Percentiles rank a stretch among this genome's conserved stretches.
Evolutionary conservation across 2,113 vertebrate species (phyloP).

Genomic region (Rhabdomys dilectus): DNA sequence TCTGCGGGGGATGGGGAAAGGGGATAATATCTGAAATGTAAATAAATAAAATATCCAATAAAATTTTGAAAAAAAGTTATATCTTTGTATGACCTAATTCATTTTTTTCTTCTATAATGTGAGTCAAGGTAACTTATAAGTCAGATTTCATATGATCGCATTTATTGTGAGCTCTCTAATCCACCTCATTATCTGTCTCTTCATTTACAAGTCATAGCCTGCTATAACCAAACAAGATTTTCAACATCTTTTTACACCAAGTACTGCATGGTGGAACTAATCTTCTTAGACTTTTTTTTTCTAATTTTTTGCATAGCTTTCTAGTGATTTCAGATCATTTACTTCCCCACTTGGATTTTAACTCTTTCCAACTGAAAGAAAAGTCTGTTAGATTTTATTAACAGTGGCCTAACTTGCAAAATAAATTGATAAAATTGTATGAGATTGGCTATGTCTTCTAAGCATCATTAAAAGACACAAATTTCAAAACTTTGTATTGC

Average conservation of each 20-base stretch:
- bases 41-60: too few species aligned
- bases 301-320: background rate
- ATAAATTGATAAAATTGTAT: background rate
- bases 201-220: background rate
- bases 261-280: background rate
- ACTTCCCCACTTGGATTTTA: conserved; percentile 12
- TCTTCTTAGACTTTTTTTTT: background rate
- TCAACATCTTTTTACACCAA: background rate
- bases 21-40: too few species aligned
- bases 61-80: background rate
- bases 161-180: background rate
- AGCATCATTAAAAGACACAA: background rate
- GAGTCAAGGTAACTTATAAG: background rate
- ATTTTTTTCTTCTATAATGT: background rate
- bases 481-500: background rate
- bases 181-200: background rate
- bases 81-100: background rate
- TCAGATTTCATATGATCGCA: background rate
- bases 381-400: background rate
- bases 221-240: background rate
- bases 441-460: background rate
- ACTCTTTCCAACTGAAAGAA: background rate
- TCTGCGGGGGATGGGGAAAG: too few species aligned
- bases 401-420: background rate
- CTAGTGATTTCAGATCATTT: background rate